Evolutionary conservation across 2,797 vertebrate genomes (phyloP), one percentile per base, ranked within the genome.

Genomic region (Labroides dimidiatus): DNA sequence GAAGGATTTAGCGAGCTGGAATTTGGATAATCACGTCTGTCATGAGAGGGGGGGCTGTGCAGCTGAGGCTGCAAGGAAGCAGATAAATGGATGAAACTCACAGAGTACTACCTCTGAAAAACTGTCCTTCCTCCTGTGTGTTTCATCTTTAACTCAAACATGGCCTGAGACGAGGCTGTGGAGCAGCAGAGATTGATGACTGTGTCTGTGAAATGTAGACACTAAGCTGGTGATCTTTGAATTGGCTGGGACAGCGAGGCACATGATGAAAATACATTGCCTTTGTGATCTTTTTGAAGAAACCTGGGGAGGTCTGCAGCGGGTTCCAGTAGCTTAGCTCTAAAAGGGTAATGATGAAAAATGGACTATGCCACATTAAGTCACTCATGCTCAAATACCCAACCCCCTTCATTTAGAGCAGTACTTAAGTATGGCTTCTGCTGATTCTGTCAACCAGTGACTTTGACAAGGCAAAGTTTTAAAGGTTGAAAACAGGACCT

Each of bases 301-400:
- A 80, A 82, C 82, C 64, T 56, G 59, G 67, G 80, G 72, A 84
- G 70, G 77, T 84, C 62, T 69, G 72, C 68, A 19, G 54, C 50
- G 76, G 78, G 75, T 78, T 82, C 72, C 55, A 62, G 60, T 80
- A 77, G 68, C 74, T 65, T 51, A 52, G 45, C 63, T 80, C 53
- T 77, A 65, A 63, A 80, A 75, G 75, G 77, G 82, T 87, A 88
- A 88, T 86, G 69, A 87, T 82, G 77, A 86, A 74, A 85, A 85
- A 90, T 80, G 64, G 72, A 88, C 66, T 72, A 39, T 48, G 72
- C 64, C 44, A 59, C 60, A 84, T 80, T 73, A 82, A 86, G 73
- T 78, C 71, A 80, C 66, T 62, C 57, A 65, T 79, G 74, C 69
- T 81, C 74, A 77, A 56, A 59, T 63, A 64, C 49, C 61, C 68